These are phyloP conservation scores for Rhagonycha lutea DNA, from an alignment of 2,888 invertebrate species.

Conservation along the genomic window DNA sequence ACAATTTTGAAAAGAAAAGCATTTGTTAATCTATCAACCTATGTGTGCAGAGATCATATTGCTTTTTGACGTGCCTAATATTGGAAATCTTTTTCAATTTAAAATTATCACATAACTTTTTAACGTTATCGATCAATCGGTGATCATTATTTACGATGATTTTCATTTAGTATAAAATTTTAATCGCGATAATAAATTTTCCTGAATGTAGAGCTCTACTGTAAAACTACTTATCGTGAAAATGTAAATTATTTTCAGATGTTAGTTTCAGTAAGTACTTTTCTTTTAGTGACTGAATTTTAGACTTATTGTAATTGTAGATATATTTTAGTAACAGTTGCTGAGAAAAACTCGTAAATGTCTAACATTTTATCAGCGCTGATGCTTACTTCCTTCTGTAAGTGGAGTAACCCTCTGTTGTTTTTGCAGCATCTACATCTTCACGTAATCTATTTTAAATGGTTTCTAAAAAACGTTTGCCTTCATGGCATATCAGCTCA, in stretches of 20 bases:
- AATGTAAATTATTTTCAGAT: background rate
- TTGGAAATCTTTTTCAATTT: background rate
- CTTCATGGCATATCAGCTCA: background rate
- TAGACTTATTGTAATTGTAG: background rate
- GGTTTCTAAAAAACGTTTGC: conserved; percentile 12
- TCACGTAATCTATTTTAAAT: conserved; percentile 17
- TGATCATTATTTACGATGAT: background rate
- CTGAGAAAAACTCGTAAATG: background rate
- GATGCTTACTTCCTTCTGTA: conserved; percentile 6
- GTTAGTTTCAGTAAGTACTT: background rate
- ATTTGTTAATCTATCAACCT: background rate
- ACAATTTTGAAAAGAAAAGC: background rate
- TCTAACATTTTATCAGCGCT: background rate
- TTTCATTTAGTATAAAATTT: background rate
- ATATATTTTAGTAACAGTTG: background rate
- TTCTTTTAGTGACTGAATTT: background rate
- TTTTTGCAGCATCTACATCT: conserved; percentile 11
- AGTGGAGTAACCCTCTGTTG: conserved; percentile 7
- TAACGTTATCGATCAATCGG: background rate
- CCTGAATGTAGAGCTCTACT: background rate
- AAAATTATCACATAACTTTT: background rate
- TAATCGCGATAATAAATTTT: background rate
- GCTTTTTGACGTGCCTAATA: background rate
- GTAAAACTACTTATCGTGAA: background rate
- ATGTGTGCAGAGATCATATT: background rate